A percentile compares a stretch with the other conserved stretches of the same genome.
Conservation (phyloP, 2,113 vertebrate genomes). For the Dasyornis broadbenti region DNA sequence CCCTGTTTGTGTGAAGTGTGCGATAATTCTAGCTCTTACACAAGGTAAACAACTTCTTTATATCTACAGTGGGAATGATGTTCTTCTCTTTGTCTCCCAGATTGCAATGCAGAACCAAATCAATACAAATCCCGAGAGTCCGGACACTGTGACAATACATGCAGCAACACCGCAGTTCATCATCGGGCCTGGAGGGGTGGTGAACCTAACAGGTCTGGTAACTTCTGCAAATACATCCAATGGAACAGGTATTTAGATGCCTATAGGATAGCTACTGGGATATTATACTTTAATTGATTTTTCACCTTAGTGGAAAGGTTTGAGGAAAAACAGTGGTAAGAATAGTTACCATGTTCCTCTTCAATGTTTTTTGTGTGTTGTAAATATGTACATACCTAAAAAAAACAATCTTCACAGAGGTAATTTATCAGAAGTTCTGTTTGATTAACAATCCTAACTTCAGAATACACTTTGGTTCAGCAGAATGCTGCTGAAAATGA, state of each 20-base stretch:
- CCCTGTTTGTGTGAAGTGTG: neutral
- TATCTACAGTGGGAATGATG: neutral
- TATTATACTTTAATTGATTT: constrained; percentile 27
- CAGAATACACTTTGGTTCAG: neutral
- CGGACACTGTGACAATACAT: constrained; percentile 86
- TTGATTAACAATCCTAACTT: neutral
- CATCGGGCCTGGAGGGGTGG: constrained; percentile 86
- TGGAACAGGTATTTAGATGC: constrained; percentile 66
- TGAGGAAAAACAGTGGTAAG: constrained; percentile 52
- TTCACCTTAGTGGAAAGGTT: constrained; percentile 37
- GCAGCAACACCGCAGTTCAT: constrained; percentile 85
- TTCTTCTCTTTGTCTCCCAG: constrained; percentile 56
- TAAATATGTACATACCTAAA: neutral
- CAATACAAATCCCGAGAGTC: constrained; percentile 86
- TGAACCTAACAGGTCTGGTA: constrained; percentile 84
- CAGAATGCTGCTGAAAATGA: neutral
- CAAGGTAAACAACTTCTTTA: neutral
- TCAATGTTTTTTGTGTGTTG: neutral
- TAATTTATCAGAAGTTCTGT: neutral
- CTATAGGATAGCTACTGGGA: constrained; percentile 41
- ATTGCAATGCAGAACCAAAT: constrained; percentile 92
- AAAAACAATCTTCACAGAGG: neutral
- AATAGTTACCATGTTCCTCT: neutral
- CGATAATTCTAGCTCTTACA: neutral
- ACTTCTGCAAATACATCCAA: constrained; percentile 68